Conservation (phyloP, 2,797 vertebrate genomes). For the Chiloscyllium punctatum region DNA sequence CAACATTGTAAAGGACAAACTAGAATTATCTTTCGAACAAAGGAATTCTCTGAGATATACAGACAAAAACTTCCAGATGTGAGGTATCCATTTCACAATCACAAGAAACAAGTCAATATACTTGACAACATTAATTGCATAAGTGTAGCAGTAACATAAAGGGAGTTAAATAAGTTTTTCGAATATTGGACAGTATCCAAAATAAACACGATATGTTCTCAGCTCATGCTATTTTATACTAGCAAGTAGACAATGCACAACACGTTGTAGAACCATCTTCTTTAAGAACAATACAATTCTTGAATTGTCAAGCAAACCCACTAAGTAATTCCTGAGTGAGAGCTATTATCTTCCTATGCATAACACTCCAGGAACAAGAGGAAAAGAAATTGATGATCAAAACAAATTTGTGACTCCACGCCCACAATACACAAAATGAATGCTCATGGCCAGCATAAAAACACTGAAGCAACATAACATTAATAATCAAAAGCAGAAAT, state of each 20-base stretch:
- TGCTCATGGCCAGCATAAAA: not conserved
- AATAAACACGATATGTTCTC: not conserved
- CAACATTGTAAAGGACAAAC: not conserved
- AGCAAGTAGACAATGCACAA: not conserved
- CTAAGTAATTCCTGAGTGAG: not conserved
- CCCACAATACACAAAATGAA: not conserved
- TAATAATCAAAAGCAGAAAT: not conserved
- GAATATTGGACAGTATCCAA: not conserved
- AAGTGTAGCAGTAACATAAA: not conserved
- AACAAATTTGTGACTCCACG: not conserved
- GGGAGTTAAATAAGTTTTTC: not conserved
- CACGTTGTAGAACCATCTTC: not conserved
- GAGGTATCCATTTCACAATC: not conserved
- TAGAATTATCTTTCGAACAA: not conserved
- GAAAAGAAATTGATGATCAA: not conserved
- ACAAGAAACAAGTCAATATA: not conserved
- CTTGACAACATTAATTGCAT: not conserved
- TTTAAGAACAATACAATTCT: not conserved
- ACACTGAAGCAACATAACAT: not conserved
- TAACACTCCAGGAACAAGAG: not conserved
- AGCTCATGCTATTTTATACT: not conserved
- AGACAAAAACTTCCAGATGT: not conserved
- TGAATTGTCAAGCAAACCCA: conserved; percentile 6
- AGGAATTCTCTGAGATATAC: not conserved
- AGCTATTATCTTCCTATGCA: not conserved